phyloP scores from a whole-genome alignment of 2,797 vertebrate genomes.

The Hydrophis major region DNA sequence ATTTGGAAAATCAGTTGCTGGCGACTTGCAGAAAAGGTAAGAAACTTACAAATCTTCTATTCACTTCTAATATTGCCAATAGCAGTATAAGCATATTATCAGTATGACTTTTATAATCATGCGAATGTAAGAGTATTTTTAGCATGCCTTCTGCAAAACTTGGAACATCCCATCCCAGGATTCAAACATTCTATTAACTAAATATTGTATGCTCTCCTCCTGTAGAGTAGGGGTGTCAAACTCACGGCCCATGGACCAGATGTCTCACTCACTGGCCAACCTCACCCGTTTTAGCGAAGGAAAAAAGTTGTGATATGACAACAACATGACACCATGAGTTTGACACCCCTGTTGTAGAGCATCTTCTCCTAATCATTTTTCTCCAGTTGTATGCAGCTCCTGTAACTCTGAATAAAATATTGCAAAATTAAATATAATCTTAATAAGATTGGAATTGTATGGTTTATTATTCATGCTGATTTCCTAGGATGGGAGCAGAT shows the following conservation, averaged over 20 bases:
- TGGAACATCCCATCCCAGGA: not conserved
- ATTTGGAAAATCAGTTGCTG: conserved; percentile 98
- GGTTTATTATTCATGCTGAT: not conserved
- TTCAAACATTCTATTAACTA: not conserved
- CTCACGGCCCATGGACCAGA: no score
- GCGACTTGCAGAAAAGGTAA: conserved; percentile 95
- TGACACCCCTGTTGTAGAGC: not conserved
- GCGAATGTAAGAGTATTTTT: not conserved
- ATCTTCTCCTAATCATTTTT: not conserved
- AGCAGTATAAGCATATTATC: not conserved
- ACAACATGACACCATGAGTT: no score
- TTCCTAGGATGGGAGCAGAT: not conserved
- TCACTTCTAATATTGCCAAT: not conserved
- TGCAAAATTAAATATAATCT: not conserved
- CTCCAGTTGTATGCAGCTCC: not conserved
- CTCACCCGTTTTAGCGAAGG: no score
- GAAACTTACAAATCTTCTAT: conserved; percentile 8
- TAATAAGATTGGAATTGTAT: not conserved
- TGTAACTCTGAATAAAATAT: not conserved
- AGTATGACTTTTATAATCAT: conserved; percentile 14
- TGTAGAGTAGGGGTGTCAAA: not conserved
- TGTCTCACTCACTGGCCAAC: no score
- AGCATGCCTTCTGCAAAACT: not conserved
- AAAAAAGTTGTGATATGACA: no score
- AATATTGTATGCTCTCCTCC: not conserved